A percentile compares a stretch with the other conserved stretches of the same genome.
Evolutionary conservation across 2,113 vertebrate genomes (phyloP).

Genomic region (Tachysurus fulvidraco): DNA sequence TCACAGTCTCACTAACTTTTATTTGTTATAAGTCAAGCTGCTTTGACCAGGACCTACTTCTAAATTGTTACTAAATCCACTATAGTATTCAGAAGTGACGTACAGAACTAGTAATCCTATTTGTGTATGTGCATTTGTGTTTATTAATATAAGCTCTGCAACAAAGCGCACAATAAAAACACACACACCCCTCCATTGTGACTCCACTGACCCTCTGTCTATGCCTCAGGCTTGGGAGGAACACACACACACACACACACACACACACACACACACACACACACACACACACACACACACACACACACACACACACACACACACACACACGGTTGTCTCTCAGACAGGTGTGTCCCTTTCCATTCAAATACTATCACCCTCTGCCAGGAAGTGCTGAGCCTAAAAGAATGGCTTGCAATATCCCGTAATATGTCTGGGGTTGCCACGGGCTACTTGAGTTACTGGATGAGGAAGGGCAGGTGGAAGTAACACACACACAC

Average conservation of each 20-base stretch:
- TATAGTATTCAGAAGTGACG: neutral
- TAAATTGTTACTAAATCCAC: neutral
- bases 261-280: neutral
- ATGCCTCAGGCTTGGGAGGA: neutral
- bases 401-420: neutral
- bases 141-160: neutral
- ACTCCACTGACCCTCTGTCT: neutral
- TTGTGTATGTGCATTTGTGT: neutral
- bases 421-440: conserved; percentile 36
- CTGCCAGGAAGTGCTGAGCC: neutral
- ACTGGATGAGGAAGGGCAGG: conserved; percentile 63
- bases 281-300: neutral
- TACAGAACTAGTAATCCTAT: no score
- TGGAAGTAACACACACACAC: conserved; percentile 13
- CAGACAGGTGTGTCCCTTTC: conserved; percentile 10
- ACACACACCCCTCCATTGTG: neutral
- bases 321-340: neutral
- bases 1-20: neutral
- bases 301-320: neutral
- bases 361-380: neutral
- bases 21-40: neutral
- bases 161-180: neutral
- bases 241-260: neutral
- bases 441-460: conserved; percentile 63
- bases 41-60: neutral